Evolutionary conservation across 35 echinoderm and acorn worm species (phyloP).

Genomic region (Hemicentrotus pulcherrimus): DNA sequence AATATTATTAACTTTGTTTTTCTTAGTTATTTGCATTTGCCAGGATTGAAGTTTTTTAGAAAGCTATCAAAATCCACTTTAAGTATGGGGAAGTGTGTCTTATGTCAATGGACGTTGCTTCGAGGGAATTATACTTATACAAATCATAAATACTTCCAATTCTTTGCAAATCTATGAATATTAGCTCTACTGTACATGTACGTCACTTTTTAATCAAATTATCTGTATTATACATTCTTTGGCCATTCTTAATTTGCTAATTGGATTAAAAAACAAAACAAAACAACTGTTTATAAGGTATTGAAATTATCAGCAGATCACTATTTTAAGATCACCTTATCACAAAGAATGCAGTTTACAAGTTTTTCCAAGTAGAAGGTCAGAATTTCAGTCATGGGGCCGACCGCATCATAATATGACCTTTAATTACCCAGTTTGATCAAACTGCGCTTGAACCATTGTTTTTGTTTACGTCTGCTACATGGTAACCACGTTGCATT

Average conservation of each 20-base stretch:
- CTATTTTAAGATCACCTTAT: background rate
- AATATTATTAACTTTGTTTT: background rate
- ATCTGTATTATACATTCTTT: background rate
- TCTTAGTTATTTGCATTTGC: background rate
- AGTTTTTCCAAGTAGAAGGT: background rate
- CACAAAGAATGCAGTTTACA: background rate
- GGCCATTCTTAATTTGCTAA: background rate
- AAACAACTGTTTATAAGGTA: background rate
- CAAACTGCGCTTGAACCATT: background rate
- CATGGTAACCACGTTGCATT: background rate
- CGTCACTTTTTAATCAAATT: too few species aligned
- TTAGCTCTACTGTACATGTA: too few species aligned
- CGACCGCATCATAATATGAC: background rate
- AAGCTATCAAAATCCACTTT: too few species aligned
- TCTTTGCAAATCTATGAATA: too few species aligned
- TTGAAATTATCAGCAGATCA: background rate
- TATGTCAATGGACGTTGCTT: background rate
- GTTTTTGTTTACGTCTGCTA: background rate
- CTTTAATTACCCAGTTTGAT: background rate
- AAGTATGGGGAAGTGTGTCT: background rate
- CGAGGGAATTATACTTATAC: background rate
- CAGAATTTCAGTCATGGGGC: background rate
- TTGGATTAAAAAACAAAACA: background rate
- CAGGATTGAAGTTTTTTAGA: background rate
- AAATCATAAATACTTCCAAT: too few species aligned